phyloP scores from a whole-genome alignment of 2,113 vertebrate genomes.

The Ailurus styani region DNA sequence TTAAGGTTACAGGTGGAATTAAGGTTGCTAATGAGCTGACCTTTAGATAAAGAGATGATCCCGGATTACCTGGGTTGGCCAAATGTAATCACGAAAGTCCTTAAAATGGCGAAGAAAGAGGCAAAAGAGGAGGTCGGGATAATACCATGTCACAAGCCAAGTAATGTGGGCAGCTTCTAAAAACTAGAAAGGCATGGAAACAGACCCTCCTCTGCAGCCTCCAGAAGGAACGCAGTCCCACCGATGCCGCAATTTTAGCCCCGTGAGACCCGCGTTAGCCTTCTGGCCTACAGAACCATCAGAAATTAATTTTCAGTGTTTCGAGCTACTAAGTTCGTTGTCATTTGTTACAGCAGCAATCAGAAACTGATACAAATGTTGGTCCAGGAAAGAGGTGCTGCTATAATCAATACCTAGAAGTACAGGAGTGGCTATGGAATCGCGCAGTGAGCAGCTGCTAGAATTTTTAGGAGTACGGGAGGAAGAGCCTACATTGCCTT shows the following conservation, averaged over 20 bases:
- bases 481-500: not conserved
- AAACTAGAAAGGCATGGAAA: not conserved
- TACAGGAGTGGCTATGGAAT: not conserved
- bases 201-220: not conserved
- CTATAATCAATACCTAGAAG: not conserved
- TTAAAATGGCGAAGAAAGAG: not conserved
- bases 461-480: not conserved
- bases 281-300: not conserved
- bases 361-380: not conserved
- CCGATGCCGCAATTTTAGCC: no score
- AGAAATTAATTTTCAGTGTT: not conserved
- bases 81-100: not conserved
- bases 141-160: not conserved
- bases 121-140: not conserved
- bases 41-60: not conserved
- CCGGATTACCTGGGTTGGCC: not conserved
- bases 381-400: not conserved
- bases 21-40: not conserved
- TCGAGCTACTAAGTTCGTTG: not conserved
- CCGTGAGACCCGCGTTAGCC: accelerated
- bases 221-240: not conserved
- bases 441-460: not conserved
- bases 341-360: not conserved
- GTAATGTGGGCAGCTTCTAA: not conserved
- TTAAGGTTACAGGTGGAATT: not conserved